Base-by-base conservation (phyloP, 2,888 invertebrate species). In the Pandemis corylana region DNA sequence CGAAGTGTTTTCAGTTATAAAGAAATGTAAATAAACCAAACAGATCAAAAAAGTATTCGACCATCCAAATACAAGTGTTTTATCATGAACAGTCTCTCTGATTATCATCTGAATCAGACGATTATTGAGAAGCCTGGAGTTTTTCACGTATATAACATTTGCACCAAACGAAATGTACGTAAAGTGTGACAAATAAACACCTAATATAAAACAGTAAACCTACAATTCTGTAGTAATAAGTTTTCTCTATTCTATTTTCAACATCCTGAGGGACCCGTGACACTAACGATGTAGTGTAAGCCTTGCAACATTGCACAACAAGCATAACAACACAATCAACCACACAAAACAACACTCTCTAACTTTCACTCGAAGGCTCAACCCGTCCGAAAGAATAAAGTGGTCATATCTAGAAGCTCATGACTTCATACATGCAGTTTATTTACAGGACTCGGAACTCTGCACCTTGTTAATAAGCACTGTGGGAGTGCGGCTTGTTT, bases 221-320 rank as follows among this genome's bases (percentile, higher is more conserved):
- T 28, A 65, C 65, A 65, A 28, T 46, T 46, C 28, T 7, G 46
- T 28, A 46, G 56, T 71, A 70, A 75, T 71, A 75, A 75, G 70
- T 70, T 71, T 36, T 65, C 56, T 75, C 66, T 46, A 70, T 66
- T 62, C 70, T 62, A 67, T 70, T 70, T 64, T 62, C 66, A 73
- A 56, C 36, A 66, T 75, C 75, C 75, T 75, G 70, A 75, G 75
- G 70, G 75, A 74, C 65, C 28, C 20, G 69, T 61, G 74, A 75
- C 75, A 75, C 75, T 75, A 75, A 75, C 75, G 61, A 75, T 71
- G 70, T 75, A 62, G 61, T 28, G 49, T 70, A 67, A 70, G 61
- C 53, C 62, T 51, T 70, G 51, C 61, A 70, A 63, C 63, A 46
- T 15, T 67, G n/a, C 66, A 70, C 53, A 67, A 66, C 46, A 10